Evolutionary conservation across 2,888 invertebrate species (phyloP).

Genomic region (Mylabris sibirica): DNA sequence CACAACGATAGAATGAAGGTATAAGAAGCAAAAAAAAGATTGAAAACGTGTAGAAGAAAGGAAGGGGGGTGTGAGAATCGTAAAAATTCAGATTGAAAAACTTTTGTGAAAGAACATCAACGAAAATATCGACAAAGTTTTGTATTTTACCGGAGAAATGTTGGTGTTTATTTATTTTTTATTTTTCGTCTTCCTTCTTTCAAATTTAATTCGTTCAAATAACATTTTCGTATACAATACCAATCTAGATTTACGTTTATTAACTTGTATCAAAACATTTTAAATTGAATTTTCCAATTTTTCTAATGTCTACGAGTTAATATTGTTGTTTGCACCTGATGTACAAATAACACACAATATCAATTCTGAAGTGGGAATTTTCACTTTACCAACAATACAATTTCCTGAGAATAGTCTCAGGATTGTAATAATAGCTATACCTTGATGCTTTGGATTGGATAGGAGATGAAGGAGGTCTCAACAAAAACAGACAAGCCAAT

Average conservation of each 20-base stretch:
- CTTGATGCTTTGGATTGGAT: neutral
- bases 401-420: neutral
- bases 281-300: neutral
- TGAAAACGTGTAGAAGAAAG: neutral
- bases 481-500: neutral
- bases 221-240: neutral
- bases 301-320: neutral
- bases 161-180: neutral
- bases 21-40: neutral
- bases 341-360: neutral
- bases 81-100: conserved; percentile 43
- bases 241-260: neutral
- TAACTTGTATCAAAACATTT: neutral
- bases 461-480: too few species aligned
- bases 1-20: neutral
- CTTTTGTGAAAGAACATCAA: conserved; percentile 26
- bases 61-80: neutral
- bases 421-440: neutral
- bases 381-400: neutral
- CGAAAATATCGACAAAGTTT: conserved; percentile 17
- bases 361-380: neutral
- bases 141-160: neutral
- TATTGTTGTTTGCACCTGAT: conserved; percentile 1
- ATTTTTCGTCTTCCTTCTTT: neutral
- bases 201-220: neutral